These are phyloP conservation scores for Lagodon rhomboides DNA, from an alignment of 2,797 vertebrate species.

Conservation along the genomic window DNA sequence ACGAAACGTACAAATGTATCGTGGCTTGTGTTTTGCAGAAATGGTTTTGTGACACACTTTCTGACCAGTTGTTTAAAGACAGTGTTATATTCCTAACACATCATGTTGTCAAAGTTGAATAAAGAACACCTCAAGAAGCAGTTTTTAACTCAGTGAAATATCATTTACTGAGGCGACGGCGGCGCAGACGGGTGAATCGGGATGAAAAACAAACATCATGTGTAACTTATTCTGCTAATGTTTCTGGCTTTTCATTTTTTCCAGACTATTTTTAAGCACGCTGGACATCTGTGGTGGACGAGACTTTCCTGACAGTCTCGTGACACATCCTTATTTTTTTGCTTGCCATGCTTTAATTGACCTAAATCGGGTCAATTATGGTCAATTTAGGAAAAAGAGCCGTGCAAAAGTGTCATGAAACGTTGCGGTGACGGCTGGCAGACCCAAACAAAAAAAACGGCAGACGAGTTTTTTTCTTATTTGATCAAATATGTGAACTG, in stretches of 20 bases:
- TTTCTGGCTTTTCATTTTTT: conserved; percentile 6
- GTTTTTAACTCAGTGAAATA: background rate
- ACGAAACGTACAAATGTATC: too few relatives aligned
- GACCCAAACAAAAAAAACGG: background rate
- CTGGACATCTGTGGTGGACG: background rate
- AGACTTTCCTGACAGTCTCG: conserved; percentile 1
- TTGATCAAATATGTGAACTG: conserved; percentile 14
- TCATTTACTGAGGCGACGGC: background rate
- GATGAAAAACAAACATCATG: background rate
- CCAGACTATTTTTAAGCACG: conserved; percentile 16
- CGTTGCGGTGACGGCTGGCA: background rate
- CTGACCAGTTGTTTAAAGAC: too few relatives aligned
- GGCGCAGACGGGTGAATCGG: background rate
- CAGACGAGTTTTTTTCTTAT: conserved; percentile 4
- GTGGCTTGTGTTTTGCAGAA: too few relatives aligned
- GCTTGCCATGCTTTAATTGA: conserved; percentile 10
- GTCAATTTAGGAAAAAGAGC: conserved; percentile 33
- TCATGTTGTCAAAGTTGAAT: background rate
- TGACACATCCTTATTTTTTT: conserved; percentile 15
- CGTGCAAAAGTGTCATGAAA: background rate
- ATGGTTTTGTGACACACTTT: too few relatives aligned
- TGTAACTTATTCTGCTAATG: background rate
- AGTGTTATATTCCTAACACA: too few relatives aligned
- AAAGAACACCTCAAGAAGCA: background rate
- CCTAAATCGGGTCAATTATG: conserved; percentile 38